phyloP scores from a whole-genome alignment of 2,888 invertebrate genomes.

The Epirrhoe alternata region DNA sequence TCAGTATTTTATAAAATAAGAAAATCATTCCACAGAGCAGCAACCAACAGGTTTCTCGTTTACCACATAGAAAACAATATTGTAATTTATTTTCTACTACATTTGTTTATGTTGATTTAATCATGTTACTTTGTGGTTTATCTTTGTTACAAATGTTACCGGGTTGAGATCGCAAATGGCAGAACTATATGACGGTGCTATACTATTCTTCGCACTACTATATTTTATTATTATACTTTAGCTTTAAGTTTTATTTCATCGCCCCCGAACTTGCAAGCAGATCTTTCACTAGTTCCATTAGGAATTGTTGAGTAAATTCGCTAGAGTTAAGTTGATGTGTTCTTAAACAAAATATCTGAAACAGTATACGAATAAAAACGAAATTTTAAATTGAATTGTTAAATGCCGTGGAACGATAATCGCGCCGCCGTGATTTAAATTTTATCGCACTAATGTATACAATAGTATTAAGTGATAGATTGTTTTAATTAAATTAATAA shows the following conservation, averaged over 20 bases:
- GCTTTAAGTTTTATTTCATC: constrained; percentile 56
- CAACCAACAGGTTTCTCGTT: neutral
- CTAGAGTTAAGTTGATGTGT: constrained; percentile 81
- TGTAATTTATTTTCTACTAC: no score
- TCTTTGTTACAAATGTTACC: neutral
- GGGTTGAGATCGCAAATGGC: constrained; percentile 61
- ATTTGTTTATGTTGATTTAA: no score
- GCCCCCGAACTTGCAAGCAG: constrained; percentile 48
- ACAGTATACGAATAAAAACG: constrained; percentile 78
- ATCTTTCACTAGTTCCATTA: constrained; percentile 55
- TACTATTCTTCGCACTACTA: constrained; percentile 69
- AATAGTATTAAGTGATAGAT: constrained; percentile 53
- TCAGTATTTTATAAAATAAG: constrained; percentile 3
- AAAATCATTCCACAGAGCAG: neutral
- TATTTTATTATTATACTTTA: constrained; percentile 61
- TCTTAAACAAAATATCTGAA: constrained; percentile 84
- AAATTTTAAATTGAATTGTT: constrained; percentile 68
- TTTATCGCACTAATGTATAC: constrained; percentile 52
- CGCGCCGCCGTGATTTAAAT: constrained; percentile 59
- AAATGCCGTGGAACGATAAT: constrained; percentile 68
- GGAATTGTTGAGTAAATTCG: constrained; percentile 64
- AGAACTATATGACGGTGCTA: constrained; percentile 75
- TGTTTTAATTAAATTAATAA: constrained; percentile 47
- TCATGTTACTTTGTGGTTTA: no score
- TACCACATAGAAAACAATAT: neutral